Conservation (phyloP, 2,888 invertebrate species). For the Ectemnius cavifrons region DNA sequence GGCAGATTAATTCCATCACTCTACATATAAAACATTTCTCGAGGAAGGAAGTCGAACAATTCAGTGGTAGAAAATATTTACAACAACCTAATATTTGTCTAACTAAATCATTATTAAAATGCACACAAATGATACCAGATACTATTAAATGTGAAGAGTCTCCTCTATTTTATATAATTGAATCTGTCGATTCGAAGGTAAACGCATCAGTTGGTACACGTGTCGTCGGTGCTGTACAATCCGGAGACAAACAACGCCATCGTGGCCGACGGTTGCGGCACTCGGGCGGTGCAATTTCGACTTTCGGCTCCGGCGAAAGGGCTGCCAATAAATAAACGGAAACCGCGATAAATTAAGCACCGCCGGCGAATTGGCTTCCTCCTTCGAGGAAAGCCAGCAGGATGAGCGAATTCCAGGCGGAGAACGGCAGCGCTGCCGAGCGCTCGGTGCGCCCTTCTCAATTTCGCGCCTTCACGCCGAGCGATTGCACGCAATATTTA, state of each 20-base stretch:
- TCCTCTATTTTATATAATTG: too few species aligned
- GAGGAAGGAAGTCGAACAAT: slow-evolving; percentile 5
- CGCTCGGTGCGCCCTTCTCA: slow-evolving; percentile 37
- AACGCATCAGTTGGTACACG: too few species aligned
- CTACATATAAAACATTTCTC: too few species aligned
- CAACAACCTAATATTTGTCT: too few species aligned
- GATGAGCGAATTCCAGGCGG: not conserved
- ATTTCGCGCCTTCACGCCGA: slow-evolving; percentile 50
- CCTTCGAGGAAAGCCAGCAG: slow-evolving; percentile 17
- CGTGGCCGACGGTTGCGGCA: not conserved
- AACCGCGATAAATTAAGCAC: slow-evolving; percentile 63
- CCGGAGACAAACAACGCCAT: not conserved
- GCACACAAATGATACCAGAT: too few species aligned
- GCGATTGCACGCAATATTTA: slow-evolving; percentile 65
- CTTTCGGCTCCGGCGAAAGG: not conserved
- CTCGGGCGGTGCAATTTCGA: not conserved
- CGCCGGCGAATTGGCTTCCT: slow-evolving; percentile 58
- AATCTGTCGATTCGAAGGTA: too few species aligned
- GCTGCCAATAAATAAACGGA: slow-evolving; percentile 55
- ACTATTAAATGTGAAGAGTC: too few species aligned
- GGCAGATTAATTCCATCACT: too few species aligned
- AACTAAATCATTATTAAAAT: too few species aligned
- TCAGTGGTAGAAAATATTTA: too few species aligned
- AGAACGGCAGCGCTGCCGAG: too few species aligned
- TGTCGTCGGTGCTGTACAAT: too few species aligned